Evolutionary conservation across 2,113 vertebrate species (phyloP), one percentile per base, ranked within the genome.

Genomic region (Chloropsis cyanopogon): DNA sequence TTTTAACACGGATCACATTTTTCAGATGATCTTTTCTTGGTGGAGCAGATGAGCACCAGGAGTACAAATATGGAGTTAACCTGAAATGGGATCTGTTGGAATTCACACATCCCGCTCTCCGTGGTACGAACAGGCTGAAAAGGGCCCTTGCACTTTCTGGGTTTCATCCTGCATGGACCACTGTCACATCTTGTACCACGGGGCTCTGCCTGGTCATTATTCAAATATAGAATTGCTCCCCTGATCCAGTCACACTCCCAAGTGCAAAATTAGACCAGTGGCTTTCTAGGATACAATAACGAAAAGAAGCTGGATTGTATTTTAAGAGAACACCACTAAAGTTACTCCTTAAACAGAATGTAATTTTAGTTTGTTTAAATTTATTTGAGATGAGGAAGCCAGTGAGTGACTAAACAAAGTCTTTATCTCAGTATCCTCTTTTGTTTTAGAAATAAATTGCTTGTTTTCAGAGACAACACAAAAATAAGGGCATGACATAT

Each of bases 31-130:
- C 85, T 86, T 80, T 64, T 54, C 95, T 83, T 8, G 59, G 64
- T 80, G 82, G 75, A 81, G 71, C 94, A 92, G 94, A 95, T 90
- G 92, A 97, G 90, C 73, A 59, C 26, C 37, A 26, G 88, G 57
- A 91, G 65, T 86, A 93, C 82, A 94, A 96, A 96, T 92, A 94
- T 0, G 7, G 92, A 90, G 88, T 89, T 90, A 69, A 90, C 49
- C 42, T 93, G 95, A 94, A 96, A 97, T 41, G 5, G 25, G 94
- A 97, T 71, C 97, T 94, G 77, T 2, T 96, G 96, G 95, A 96
- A 96, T 96, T 93, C 94, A 96, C 92, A 95, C 85, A 80, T 91
- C 77, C 82, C 28, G 2, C 39, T 46, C 87, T 31, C 37, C 25
- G 5, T 10, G 42, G 76, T 12, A 92, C 3, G 41, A 59, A 14